Conservation (phyloP, 2,113 vertebrate species). For the Suncus etruscus region DNA sequence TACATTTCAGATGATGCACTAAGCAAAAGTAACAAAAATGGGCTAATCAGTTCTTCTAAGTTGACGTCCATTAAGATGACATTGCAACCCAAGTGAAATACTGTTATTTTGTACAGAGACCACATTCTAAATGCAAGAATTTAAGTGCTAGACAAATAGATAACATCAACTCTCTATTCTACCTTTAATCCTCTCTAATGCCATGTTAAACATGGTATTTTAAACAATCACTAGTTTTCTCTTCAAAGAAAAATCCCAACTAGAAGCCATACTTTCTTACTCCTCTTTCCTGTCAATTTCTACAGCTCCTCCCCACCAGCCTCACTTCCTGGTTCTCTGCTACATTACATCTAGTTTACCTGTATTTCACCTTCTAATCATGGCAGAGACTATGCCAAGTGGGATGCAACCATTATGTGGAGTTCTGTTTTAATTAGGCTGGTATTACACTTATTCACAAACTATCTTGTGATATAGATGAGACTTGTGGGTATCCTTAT, state of each 20-base stretch:
- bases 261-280: constrained; percentile 43
- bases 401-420: too few relatives aligned
- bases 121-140: constrained; percentile 48
- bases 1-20: constrained; percentile 55
- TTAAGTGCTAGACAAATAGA: constrained; percentile 48
- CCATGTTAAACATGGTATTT: constrained; percentile 58
- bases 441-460: too few relatives aligned
- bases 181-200: constrained; percentile 59
- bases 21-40: constrained; percentile 32
- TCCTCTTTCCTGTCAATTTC: constrained; percentile 27
- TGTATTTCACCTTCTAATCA: too few relatives aligned
- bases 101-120: constrained; percentile 31
- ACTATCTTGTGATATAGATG: too few relatives aligned
- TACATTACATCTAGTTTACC: neutral
- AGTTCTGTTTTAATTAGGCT: too few relatives aligned
- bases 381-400: too few relatives aligned
- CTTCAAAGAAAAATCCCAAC: constrained; percentile 20
- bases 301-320: neutral
- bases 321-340: neutral
- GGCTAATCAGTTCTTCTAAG: constrained; percentile 28
- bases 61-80: constrained; percentile 1
- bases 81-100: constrained; percentile 53
- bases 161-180: constrained; percentile 53
- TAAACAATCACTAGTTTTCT: constrained; percentile 34
- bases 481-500: too few relatives aligned